Evolutionary conservation across 2,797 vertebrate species (phyloP).

Genomic region (Amblyraja radiata): DNA sequence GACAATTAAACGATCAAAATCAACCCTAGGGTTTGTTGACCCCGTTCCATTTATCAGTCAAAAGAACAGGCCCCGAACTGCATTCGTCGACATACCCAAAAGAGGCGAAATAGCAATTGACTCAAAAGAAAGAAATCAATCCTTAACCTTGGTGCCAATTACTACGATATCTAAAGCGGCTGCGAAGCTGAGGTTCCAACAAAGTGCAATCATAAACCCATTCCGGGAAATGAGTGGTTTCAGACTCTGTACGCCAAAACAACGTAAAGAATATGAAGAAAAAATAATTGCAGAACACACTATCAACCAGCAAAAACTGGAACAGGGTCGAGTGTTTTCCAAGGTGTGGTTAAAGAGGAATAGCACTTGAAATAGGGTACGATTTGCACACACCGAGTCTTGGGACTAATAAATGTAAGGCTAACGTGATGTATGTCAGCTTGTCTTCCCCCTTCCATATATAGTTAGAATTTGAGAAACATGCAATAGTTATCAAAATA

Average conservation of each 20-base stretch:
- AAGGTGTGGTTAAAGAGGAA: constrained; percentile 54
- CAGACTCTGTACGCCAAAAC: constrained; percentile 54
- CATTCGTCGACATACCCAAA: neutral
- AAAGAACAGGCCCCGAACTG: constrained; percentile 13
- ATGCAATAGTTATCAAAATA: neutral
- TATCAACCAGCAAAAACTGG: constrained; percentile 39
- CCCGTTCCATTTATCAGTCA: neutral
- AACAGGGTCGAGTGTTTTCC: constrained; percentile 42
- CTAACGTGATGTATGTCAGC: neutral
- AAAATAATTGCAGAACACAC: constrained; percentile 35
- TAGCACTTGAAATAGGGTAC: constrained; percentile 56
- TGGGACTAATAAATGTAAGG: neutral
- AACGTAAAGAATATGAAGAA: constrained; percentile 46
- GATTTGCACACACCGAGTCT: constrained; percentile 33
- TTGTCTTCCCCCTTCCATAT: no score
- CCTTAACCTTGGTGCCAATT: neutral
- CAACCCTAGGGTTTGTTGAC: neutral
- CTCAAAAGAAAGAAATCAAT: constrained; percentile 40
- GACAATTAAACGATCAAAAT: constrained; percentile 42
- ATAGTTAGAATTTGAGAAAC: neutral
- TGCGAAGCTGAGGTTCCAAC: neutral
- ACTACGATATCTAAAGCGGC: constrained; percentile 18
- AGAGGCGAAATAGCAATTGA: constrained; percentile 40
- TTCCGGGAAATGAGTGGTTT: constrained; percentile 48
- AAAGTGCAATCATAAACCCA: constrained; percentile 42